Percentiles rank a stretch among this genome's conserved stretches.
These are phyloP conservation scores for Dermochelys coriacea DNA, from an alignment of 2,797 vertebrate genomes.

Conservation along the genomic window DNA sequence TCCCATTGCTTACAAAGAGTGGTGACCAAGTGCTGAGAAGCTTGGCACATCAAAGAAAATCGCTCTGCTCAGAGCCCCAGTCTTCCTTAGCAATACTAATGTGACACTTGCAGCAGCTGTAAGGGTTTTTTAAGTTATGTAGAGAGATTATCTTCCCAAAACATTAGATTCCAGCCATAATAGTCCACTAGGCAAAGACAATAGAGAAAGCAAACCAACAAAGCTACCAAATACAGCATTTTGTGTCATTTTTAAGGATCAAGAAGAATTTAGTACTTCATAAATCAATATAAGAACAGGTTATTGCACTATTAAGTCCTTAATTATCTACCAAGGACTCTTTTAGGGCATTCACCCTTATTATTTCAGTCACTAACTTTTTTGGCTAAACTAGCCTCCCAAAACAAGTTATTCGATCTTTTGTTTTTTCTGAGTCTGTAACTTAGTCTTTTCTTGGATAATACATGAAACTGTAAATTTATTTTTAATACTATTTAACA, in stretches of 20 bases:
- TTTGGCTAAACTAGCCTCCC: background rate
- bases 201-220: background rate
- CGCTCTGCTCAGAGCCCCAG: background rate
- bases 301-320: background rate
- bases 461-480: too few species aligned
- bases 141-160: background rate
- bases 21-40: background rate
- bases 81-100: background rate
- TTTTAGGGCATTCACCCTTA: background rate
- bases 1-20: background rate
- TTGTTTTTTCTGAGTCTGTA: too few species aligned
- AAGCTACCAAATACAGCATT: background rate
- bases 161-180: background rate
- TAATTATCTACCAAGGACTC: background rate
- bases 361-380: background rate
- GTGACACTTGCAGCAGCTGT: background rate
- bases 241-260: background rate
- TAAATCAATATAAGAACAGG: background rate
- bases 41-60: background rate
- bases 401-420: too few species aligned
- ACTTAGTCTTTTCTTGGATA: too few species aligned
- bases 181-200: background rate
- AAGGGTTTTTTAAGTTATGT: background rate
- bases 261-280: background rate
- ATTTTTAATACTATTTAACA: too few species aligned